Conservation (phyloP, 2,113 vertebrate species). For the Gymnobelideus leadbeateri region DNA sequence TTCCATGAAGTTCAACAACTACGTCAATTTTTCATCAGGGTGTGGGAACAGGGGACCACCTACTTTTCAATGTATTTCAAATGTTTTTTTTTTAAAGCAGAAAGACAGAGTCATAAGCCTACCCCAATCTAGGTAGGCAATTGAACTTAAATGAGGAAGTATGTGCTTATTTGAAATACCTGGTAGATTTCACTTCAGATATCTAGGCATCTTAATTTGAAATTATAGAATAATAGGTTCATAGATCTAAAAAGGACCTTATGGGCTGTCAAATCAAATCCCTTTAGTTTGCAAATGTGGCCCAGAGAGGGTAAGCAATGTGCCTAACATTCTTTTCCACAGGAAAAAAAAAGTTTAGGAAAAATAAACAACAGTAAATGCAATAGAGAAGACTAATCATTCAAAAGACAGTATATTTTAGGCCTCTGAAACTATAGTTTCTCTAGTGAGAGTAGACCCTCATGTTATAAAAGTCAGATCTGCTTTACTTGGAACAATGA, state of each 20-base stretch:
- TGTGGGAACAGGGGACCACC: neutral
- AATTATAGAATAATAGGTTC: neutral
- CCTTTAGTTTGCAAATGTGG: neutral
- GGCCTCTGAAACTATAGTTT: neutral
- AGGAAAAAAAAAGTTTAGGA: neutral
- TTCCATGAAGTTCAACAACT: slow-evolving; percentile 53
- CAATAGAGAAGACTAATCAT: neutral
- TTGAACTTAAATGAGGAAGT: neutral
- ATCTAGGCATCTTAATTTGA: slow-evolving; percentile 10
- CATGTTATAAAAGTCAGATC: neutral
- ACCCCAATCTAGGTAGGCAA: neutral
- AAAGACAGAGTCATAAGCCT: slow-evolving; percentile 33
- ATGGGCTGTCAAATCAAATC: neutral
- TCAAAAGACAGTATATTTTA: slow-evolving; percentile 32
- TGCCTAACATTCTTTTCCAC: slow-evolving; percentile 27
- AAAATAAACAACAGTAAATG: slow-evolving; percentile 23
- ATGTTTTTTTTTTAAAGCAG: slow-evolving; percentile 1
- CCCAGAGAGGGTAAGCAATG: neutral
- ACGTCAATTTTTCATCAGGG: slow-evolving; percentile 5
- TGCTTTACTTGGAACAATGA: neutral
- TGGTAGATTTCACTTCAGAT: neutral
- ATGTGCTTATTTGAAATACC: neutral
- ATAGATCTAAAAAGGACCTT: neutral
- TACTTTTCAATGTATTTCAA: neutral
- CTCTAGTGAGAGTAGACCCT: neutral